phyloP scores from a whole-genome alignment of 2,113 vertebrate genomes.

The Microtus richardsoni region DNA sequence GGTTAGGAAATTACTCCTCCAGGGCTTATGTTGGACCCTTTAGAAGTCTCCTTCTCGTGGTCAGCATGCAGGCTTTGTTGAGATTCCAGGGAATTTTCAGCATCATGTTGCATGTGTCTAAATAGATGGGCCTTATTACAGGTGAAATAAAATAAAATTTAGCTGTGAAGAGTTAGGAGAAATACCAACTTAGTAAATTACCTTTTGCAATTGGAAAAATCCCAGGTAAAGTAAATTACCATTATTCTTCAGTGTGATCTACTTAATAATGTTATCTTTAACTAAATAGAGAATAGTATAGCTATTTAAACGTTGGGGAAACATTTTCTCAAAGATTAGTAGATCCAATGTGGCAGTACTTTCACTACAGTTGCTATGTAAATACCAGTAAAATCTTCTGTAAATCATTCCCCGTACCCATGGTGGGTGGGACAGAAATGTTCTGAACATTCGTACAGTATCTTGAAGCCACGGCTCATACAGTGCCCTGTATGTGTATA shows the following conservation, averaged over 20 bases:
- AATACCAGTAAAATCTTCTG: background rate
- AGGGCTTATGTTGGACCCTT: background rate
- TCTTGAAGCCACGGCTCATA: background rate
- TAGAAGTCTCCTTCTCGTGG: background rate
- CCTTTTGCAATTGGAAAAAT: constrained; percentile 27
- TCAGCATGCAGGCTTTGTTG: constrained; percentile 7
- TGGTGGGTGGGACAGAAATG: background rate
- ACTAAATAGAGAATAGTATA: background rate
- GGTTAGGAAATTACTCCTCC: background rate
- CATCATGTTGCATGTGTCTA: background rate
- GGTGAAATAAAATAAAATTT: constrained; percentile 35
- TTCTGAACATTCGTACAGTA: background rate
- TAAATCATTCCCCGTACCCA: too few species aligned
- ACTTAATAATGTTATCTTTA: constrained; percentile 15
- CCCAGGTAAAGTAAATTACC: constrained; percentile 14
- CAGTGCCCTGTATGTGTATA: background rate
- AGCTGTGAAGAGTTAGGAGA: constrained; percentile 21
- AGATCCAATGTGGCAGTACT: background rate
- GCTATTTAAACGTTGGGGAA: constrained; percentile 24
- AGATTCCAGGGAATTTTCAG: background rate
- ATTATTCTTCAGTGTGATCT: constrained; percentile 1
- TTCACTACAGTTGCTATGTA: constrained; percentile 24
- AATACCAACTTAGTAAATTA: constrained; percentile 10
- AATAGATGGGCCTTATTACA: constrained; percentile 4
- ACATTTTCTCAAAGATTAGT: constrained; percentile 35